Evolutionary conservation across 2,888 invertebrate species (phyloP), one percentile per base, ranked within the genome.

Genomic region (Mesochorus sp.): DNA sequence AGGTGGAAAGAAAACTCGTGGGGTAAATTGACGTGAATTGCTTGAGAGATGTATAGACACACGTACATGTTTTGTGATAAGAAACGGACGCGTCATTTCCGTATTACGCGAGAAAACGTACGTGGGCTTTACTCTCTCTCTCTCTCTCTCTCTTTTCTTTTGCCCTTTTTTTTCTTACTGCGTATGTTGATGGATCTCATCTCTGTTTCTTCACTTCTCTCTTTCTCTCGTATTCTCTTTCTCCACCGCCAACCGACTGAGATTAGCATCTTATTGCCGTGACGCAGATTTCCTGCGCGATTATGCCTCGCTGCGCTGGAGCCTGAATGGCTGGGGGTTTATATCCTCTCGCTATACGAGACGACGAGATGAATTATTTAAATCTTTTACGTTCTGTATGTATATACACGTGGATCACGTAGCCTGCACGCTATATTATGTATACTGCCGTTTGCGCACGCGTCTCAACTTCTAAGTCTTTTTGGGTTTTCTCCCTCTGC

Each of bases 201-300:
- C 67, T 67, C 34, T 19, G 55, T 28, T 44, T 55, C 31, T 67
- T 55, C 21, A 21, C 4, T 14, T 42, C 17, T 24, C 4, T 51
- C 37, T 55, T 17, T 34, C 12, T 59, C 37, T 61, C 49, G 14
- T 57, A 21, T 57, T 24, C 14, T 3, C 37, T 24, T 37, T 49
- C 37, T 57, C 34, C 19, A 44, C 67, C 44, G 59, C 26, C 70
- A 71, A 61, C 70, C 49, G 39, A 61, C 70, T 51, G 44, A 67
- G 75, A 81, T 77, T 79, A 75, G 67, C 75, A 79, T 81, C 74
- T 77, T 79, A 79, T 75, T 81, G 67, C 76, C 62, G 47, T 70
- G 51, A 59, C 61, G 67, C 70, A 71, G 70, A 68, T 75, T 61
- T 68, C 61, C 68, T 53, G 49, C 70, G 70, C 70, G 70, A 53